phyloP scores from a whole-genome alignment of 1,140 invertebrate species.

The Brachionus angularis region DNA sequence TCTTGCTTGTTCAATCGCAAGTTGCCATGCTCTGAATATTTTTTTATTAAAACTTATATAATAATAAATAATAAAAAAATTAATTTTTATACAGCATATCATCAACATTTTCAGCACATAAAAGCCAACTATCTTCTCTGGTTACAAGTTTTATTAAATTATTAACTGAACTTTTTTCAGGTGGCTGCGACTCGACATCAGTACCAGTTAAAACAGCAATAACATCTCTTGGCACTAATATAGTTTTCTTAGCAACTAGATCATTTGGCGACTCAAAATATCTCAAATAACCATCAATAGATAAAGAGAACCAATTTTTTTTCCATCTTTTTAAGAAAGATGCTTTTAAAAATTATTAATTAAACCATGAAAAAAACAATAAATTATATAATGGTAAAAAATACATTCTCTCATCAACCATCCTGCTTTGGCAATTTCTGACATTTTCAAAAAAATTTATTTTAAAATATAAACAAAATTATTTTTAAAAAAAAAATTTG shows the following conservation, averaged over 20 bases:
- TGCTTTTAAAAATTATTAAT: neutral
- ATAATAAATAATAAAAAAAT: too few relatives aligned
- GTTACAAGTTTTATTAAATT: conserved; percentile 21
- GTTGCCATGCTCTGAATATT: conserved; percentile 30
- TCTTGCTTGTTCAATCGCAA: conserved; percentile 42
- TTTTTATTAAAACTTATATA: neutral
- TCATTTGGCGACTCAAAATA: conserved; percentile 21
- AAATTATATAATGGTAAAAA: neutral
- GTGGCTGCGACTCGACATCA: conserved; percentile 7
- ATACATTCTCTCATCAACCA: conserved; percentile 39
- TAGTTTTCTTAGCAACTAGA: conserved; percentile 22
- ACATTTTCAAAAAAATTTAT: neutral
- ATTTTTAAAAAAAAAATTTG: neutral
- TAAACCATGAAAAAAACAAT: neutral
- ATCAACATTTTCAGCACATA: conserved; percentile 40
- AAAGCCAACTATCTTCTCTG: conserved; percentile 22
- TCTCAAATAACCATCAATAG: conserved; percentile 16
- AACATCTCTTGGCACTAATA: conserved; percentile 12
- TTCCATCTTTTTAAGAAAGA: conserved; percentile 41
- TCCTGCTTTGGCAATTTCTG: conserved; percentile 29
- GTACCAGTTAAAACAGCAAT: conserved; percentile 4
- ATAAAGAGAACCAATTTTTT: conserved; percentile 38
- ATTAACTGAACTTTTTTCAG: neutral
- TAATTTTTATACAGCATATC: conserved; percentile 37
- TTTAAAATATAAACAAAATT: neutral